These are phyloP conservation scores for Idaea dimidiata DNA, from an alignment of 2,888 invertebrate species.

Conservation along the genomic window DNA sequence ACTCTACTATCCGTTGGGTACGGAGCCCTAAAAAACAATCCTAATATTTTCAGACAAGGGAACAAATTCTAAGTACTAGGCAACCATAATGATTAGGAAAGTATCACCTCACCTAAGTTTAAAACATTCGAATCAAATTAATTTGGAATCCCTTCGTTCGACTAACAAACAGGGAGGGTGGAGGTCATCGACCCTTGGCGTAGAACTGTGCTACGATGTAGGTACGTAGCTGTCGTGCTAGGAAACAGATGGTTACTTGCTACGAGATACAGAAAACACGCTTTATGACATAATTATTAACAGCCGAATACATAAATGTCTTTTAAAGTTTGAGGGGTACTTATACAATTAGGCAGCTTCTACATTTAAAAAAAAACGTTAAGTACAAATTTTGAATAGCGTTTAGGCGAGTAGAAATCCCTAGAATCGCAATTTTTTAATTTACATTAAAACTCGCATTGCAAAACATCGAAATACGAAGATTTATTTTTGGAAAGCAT, in stretches of 20 bases:
- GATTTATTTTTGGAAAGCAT: too few relatives aligned
- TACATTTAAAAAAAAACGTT: too few relatives aligned
- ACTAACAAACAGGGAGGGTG: constrained; percentile 19
- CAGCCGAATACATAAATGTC: too few relatives aligned
- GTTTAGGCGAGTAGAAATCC: too few relatives aligned
- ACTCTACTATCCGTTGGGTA: too few relatives aligned
- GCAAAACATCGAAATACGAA: not conserved
- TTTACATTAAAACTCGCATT: not conserved
- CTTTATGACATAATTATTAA: not conserved
- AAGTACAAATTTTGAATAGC: too few relatives aligned
- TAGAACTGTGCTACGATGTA: constrained; percentile 46
- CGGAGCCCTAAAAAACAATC: too few relatives aligned
- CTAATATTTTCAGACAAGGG: too few relatives aligned
- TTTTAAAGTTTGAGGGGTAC: too few relatives aligned
- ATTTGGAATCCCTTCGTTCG: constrained; percentile 1
- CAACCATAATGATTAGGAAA: not conserved
- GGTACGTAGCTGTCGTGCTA: constrained; percentile 26
- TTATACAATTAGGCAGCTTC: too few relatives aligned
- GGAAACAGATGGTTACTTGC: constrained; percentile 3
- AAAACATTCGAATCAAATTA: not conserved
- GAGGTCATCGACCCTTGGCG: constrained; percentile 46
- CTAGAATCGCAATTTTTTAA: too few relatives aligned
- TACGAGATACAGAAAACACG: not conserved
- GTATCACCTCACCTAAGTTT: not conserved
- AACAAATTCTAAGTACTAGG: not conserved